Conservation (phyloP, 1,140 invertebrate genomes). For the Phthorimaea operculella region DNA sequence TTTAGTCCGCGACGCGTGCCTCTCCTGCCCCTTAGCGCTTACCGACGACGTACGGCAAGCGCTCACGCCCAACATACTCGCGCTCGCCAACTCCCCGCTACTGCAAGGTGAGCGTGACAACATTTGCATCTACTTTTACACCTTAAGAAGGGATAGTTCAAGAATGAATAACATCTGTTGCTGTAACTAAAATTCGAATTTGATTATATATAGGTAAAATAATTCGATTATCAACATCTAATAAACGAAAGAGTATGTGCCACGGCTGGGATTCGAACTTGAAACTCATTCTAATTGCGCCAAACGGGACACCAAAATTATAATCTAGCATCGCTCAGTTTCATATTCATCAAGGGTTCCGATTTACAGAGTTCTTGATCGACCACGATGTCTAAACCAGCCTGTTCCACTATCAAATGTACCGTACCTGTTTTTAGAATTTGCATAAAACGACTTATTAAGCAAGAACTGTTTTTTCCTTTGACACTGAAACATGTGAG, state of each 20-base stretch:
- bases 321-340: too few relatives aligned
- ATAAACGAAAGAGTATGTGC: conserved; percentile 72
- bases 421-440: too few relatives aligned
- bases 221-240: conserved; percentile 74
- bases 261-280: too few relatives aligned
- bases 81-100: conserved; percentile 90
- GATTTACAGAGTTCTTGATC: too few relatives aligned
- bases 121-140: conserved; percentile 74
- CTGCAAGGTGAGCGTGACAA: conserved; percentile 73
- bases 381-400: too few relatives aligned
- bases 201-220: conserved; percentile 68
- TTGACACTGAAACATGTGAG: too few relatives aligned
- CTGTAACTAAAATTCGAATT: conserved; percentile 70
- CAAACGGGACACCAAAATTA: too few relatives aligned
- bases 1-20: conserved; percentile 80
- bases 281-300: too few relatives aligned
- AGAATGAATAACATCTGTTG: conserved; percentile 76
- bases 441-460: too few relatives aligned
- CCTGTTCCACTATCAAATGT: too few relatives aligned
- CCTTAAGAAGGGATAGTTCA: conserved; percentile 73
- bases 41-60: conserved; percentile 70
- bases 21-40: conserved; percentile 75
- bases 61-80: conserved; percentile 85
- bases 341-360: too few relatives aligned
- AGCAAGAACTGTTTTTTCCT: too few relatives aligned